phyloP scores from a whole-genome alignment of 2,113 vertebrate genomes.

The Gobius niger region DNA sequence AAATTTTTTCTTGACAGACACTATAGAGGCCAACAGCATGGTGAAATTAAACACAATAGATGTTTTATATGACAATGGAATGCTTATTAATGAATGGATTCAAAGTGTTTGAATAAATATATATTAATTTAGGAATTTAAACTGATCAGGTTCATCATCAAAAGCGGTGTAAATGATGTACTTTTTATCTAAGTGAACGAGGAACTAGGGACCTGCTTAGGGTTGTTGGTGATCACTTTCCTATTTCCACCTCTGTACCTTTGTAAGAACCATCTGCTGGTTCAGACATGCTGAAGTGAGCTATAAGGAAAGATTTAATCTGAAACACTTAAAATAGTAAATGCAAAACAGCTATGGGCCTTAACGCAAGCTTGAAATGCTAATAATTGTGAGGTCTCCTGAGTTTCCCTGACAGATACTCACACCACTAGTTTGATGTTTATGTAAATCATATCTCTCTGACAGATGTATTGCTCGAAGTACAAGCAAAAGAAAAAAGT shows the following conservation, averaged over 20 bases:
- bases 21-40: no score
- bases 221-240: no score
- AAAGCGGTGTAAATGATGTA: no score
- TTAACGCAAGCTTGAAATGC: constrained; percentile 76
- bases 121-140: no score
- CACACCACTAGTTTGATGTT: constrained; percentile 70
- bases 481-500: constrained; percentile 65
- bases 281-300: constrained; percentile 30
- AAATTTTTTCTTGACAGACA: no score
- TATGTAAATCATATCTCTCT: constrained; percentile 72
- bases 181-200: no score
- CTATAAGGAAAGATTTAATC: constrained; percentile 25
- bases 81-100: no score
- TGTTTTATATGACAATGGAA: no score
- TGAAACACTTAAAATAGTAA: constrained; percentile 60
- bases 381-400: constrained; percentile 69
- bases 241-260: not conserved
- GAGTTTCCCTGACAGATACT: constrained; percentile 72
- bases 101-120: no score
- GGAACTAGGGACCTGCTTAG: no score
- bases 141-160: no score
- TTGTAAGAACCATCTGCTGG: not conserved
- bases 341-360: constrained; percentile 62
- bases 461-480: constrained; percentile 75
- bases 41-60: no score